phyloP scores from a whole-genome alignment of 2,797 vertebrate species.

The Coregonus suidteri region DNA sequence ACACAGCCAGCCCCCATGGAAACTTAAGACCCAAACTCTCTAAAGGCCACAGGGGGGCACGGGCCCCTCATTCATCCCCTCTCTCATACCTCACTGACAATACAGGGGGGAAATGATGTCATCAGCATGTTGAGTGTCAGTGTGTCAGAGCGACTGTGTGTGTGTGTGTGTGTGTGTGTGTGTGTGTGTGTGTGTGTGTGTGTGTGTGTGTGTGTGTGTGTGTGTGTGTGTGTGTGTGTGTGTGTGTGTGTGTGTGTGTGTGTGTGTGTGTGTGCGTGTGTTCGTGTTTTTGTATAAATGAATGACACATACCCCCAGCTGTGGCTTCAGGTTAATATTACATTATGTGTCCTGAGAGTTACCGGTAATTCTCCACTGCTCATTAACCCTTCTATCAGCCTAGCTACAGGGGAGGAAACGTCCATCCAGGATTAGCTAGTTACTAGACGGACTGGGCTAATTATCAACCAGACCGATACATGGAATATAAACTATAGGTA shows the following conservation, averaged over 20 bases:
- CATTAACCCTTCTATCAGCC: conserved; percentile 39
- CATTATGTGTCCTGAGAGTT: conserved; percentile 29
- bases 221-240: neutral
- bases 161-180: conserved; percentile 1
- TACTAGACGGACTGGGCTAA: conserved; percentile 32
- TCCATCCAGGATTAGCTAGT: neutral
- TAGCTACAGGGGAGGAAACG: conserved; percentile 26
- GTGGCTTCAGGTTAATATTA: conserved; percentile 38
- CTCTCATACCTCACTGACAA: conserved; percentile 47
- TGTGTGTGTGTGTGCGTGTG: neutral
- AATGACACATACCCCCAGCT: neutral
- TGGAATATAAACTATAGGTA: conserved; percentile 49
- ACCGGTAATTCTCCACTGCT: conserved; percentile 31
- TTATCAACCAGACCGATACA: conserved; percentile 41
- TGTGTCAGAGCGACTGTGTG: conserved; percentile 28
- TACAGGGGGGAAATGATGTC: conserved; percentile 14
- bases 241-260: too few relatives aligned
- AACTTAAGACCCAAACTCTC: conserved; percentile 59
- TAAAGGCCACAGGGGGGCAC: conserved; percentile 68
- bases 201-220: conserved; percentile 36
- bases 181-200: neutral
- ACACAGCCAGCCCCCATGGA: conserved; percentile 71
- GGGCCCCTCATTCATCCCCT: conserved; percentile 10
- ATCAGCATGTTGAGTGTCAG: conserved; percentile 3
- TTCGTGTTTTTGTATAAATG: conserved; percentile 28